These are phyloP conservation scores for Brachionus paranguensis DNA, from an alignment of 1,140 invertebrate genomes.

Conservation along the genomic window DNA sequence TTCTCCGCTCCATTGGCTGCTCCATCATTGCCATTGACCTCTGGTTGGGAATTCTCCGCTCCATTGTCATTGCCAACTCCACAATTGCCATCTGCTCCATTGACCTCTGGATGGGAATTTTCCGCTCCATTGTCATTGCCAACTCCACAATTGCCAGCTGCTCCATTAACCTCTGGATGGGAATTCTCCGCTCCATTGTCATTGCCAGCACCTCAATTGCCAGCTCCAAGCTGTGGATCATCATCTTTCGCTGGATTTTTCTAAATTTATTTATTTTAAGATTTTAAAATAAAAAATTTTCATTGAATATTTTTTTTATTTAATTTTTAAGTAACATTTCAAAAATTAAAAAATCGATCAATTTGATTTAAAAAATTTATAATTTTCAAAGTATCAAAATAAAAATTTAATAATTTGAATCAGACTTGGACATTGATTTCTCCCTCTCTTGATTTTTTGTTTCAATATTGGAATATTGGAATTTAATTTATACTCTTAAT, in stretches of 20 bases:
- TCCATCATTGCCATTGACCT: not conserved
- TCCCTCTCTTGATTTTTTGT: no score
- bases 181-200: not conserved
- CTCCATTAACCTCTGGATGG: not conserved
- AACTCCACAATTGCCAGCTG: not conserved
- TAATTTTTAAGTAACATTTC: no score
- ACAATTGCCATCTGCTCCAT: not conserved
- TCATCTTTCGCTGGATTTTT: not conserved
- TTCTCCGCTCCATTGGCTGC: not conserved
- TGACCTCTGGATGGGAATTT: not conserved
- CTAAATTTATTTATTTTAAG: not conserved
- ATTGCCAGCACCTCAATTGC: not conserved
- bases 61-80: not conserved
- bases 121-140: not conserved
- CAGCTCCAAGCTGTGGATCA: not conserved
- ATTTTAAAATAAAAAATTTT: not conserved
- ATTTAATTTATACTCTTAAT: no score
- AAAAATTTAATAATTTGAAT: no score
- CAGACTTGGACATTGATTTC: no score
- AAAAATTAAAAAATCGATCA: no score
- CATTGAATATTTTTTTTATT: not conserved
- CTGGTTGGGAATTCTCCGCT: not conserved
- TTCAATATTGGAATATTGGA: no score
- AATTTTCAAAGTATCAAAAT: no score
- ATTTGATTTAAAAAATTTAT: no score